These are phyloP conservation scores for Dromaius novaehollandiae DNA, from an alignment of 2,113 vertebrate genomes.

Conservation along the genomic window DNA sequence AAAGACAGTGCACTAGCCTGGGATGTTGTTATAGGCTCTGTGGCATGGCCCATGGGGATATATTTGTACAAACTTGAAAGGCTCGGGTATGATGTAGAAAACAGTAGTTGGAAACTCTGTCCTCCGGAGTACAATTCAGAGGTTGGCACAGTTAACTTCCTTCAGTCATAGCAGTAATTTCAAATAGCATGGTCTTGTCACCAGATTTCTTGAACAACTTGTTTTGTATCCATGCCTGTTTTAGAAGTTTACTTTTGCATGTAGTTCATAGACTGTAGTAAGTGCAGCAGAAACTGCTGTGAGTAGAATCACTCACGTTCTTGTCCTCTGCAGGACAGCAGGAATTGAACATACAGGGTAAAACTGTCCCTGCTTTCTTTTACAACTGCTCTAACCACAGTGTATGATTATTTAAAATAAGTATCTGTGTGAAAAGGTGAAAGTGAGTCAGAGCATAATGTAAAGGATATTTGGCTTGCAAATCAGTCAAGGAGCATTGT, in stretches of 20 bases:
- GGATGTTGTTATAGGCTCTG: not conserved
- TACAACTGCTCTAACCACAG: not conserved
- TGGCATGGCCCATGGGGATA: not conserved
- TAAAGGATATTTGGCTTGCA: not conserved
- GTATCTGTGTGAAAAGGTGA: not conserved
- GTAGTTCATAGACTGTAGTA: not conserved
- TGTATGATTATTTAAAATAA: not conserved
- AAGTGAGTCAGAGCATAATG: not conserved
- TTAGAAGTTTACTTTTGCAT: not conserved
- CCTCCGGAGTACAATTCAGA: rapidly evolving
- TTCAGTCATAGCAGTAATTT: not conserved
- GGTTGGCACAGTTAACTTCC: not conserved
- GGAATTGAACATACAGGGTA: not conserved
- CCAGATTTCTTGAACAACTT: not conserved
- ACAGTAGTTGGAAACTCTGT: not conserved
- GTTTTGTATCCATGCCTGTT: not conserved
- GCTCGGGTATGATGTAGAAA: not conserved
- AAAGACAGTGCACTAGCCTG: rapidly evolving
- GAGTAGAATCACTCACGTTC: not conserved
- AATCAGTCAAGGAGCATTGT: not conserved
- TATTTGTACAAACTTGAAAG: not conserved
- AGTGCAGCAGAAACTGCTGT: not conserved
- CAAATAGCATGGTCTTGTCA: not conserved
- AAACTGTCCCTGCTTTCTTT: not conserved
- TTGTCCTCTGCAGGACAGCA: not conserved